phyloP scores from a whole-genome alignment of 2,888 invertebrate genomes.

The Ephialtes manifestator region DNA sequence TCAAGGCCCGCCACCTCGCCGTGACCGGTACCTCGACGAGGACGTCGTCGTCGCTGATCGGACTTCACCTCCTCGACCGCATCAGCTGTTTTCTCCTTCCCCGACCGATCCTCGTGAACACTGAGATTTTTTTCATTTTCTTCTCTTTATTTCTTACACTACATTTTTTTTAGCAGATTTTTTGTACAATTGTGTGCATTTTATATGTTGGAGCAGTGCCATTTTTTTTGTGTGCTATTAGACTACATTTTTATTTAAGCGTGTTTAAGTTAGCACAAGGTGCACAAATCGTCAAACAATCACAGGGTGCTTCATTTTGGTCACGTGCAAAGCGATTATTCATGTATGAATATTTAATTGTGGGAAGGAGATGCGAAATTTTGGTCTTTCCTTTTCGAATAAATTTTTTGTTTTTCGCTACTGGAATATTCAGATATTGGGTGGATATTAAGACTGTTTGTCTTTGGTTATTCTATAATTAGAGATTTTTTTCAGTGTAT shows the following conservation, averaged over 20 bases:
- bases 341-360: background rate
- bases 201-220: slow-evolving; percentile 56
- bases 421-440: too few relatives aligned
- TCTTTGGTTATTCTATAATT: too few relatives aligned
- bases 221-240: slow-evolving; percentile 55
- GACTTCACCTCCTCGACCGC: slow-evolving; percentile 49
- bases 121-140: slow-evolving; percentile 73
- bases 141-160: slow-evolving; percentile 26
- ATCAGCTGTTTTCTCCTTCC: slow-evolving; percentile 74
- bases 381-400: background rate
- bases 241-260: slow-evolving; percentile 42
- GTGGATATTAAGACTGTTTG: too few relatives aligned
- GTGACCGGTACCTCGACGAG: slow-evolving; percentile 75
- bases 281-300: slow-evolving; percentile 25
- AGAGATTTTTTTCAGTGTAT: too few relatives aligned
- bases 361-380: background rate
- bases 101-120: slow-evolving; percentile 83
- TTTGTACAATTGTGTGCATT: slow-evolving; percentile 27
- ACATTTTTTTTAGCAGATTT: slow-evolving; percentile 19
- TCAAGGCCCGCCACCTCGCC: slow-evolving; percentile 83
- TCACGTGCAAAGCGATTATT: slow-evolving; percentile 38
- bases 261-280: slow-evolving; percentile 7
- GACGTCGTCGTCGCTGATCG: slow-evolving; percentile 70
- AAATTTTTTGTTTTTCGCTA: too few relatives aligned
- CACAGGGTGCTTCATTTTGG: background rate